Evolutionary conservation across 2,888 invertebrate genomes (phyloP), one percentile per base, ranked within the genome.

Genomic region (Cryptophagus acutangulus): DNA sequence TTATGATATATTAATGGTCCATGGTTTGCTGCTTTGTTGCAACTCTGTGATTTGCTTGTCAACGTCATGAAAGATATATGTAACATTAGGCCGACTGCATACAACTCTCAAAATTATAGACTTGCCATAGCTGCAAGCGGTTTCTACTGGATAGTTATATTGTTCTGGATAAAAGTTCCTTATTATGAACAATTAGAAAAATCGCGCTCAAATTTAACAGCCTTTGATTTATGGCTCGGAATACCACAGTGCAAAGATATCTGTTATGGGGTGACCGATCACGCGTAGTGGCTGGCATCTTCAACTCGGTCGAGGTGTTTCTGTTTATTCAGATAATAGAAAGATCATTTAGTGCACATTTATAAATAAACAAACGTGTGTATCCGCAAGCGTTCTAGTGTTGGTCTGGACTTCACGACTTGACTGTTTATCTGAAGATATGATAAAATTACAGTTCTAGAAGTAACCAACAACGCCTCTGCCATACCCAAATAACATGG

Each of bases 31-130:
- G 3, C 3, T 31, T 5, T 16, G 14, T n/a, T n/a, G n/a, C n/a
- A n/a, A n/a, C 29, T 31, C 3, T 57, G 51, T 59, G 56, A 61
- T 62, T 62, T 62, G 53, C 57, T 49, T 57, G 59, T 59, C 61
- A 61, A 59, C 54, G 57, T 59, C 58, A 56, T 6, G 43, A 47
- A 54, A 57, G 59, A 58, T 57, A 57, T 56, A 57, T 59, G 51
- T 46, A 40, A 43, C 41, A 51, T 26, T 26, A 12, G 26, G 26
- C 9, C 26, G 26, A 13, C 9, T 26, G 10, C n/a, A n/a, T 13
- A 10, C 31, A 15, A 31, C 9, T 16, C 31, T n/a, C 12, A 15
- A 59, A 60, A 58, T 60, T 60, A 60, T 55, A 59, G 57, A 16
- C 31, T 31, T 47, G 48, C 43, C 46, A 15, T 31, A 35, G 48